These are phyloP conservation scores for Argopecten irradians DNA, from an alignment of 1,140 invertebrate species.

Conservation along the genomic window DNA sequence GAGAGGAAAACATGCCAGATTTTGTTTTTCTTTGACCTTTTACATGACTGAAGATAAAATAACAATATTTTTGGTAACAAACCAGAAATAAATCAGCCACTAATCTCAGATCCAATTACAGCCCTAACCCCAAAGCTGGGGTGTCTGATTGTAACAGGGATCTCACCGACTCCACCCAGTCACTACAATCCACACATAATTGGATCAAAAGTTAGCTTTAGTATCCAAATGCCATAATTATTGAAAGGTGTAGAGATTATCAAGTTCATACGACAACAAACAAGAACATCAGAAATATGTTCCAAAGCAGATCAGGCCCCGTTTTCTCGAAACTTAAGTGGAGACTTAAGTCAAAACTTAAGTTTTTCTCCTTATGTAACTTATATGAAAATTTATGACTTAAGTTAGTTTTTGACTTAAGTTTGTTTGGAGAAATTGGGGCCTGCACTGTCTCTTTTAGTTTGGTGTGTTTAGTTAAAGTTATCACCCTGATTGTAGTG, in stretches of 20 bases:
- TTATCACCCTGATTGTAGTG: too few relatives aligned
- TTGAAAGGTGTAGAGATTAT: neutral
- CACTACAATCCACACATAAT: neutral
- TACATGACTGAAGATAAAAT: constrained; percentile 16
- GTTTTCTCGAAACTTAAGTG: too few relatives aligned
- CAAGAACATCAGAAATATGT: too few relatives aligned
- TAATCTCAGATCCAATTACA: neutral
- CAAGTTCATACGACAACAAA: neutral
- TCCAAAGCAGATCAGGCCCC: too few relatives aligned
- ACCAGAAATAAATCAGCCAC: neutral
- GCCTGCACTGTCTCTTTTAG: too few relatives aligned
- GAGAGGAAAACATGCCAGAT: neutral
- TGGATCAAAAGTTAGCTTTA: neutral
- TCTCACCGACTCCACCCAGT: neutral
- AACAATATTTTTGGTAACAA: constrained; percentile 19
- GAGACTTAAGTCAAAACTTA: too few relatives aligned
- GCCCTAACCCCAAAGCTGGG: neutral
- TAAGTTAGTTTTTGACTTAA: too few relatives aligned
- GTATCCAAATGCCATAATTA: neutral
- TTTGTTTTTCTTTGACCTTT: constrained; percentile 7
- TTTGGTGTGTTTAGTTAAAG: too few relatives aligned
- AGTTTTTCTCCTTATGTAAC: too few relatives aligned
- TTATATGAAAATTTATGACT: too few relatives aligned
- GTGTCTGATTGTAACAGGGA: neutral
- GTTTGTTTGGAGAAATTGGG: too few relatives aligned